Evolutionary conservation across 2,797 vertebrate genomes (phyloP), one percentile per base, ranked within the genome.

Genomic region (Antrozous pallidus): DNA sequence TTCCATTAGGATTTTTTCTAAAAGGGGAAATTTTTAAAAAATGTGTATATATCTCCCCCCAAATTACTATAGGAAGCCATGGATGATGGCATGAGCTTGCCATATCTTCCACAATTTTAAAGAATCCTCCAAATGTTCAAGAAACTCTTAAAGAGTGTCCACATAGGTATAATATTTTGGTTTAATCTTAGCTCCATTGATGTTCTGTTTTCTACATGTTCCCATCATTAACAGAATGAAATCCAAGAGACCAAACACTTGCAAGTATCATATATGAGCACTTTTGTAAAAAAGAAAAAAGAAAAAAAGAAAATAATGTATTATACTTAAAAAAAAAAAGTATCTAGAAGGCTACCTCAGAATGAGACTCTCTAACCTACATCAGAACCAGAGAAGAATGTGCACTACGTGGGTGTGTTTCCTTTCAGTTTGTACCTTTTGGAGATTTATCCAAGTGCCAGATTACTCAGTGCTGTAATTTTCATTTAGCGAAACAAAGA

Each of bases 301-400:
- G 88, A 90, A 84, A 63, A 80, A n/a, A 20, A 38, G n/a, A 31
- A 83, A 14, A 95, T 88, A 69, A 96, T 85, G 97, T 56, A 93
- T 97, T 96, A 97, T 94, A 95, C 95, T 97, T 78, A 79, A 80
- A 92, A 97, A 95, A 95, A 94, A 98, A 96, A 98, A 96, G 95
- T 97, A 98, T 97, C 96, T 97, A 98, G 98, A 98, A 98, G 98
- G 98, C 98, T 98, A 98, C 98, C 98, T 98, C 98, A 98, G 98
- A 98, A 97, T 93, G 98, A 98, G 98, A 98, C 97, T 98, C 98
- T 98, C 58, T 98, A 97, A 98, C 93, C 96, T 97, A 97, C 97
- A 98, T 97, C 97, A 96, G 97, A 98, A 98, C 94, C 97, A 97
- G 98, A 98, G 96, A 98, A 98, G 97, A 98, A 98, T 98, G 98